Percentiles rank a stretch among this genome's conserved stretches.
These are phyloP conservation scores for Leptopilina myrica DNA, from an alignment of 2,888 invertebrate genomes.

Conservation along the genomic window DNA sequence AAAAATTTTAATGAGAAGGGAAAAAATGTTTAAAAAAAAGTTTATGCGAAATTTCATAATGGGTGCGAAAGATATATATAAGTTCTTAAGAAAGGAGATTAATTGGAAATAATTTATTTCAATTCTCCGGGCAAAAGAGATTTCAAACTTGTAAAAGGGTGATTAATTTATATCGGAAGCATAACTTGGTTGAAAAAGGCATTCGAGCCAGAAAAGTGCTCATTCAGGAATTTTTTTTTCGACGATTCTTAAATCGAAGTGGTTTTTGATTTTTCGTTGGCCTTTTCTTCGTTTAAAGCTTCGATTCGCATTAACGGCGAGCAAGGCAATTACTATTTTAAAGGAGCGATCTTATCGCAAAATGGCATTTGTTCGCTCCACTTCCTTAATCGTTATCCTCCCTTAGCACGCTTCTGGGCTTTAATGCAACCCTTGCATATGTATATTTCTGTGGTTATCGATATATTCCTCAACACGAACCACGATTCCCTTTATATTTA, in stretches of 20 bases:
- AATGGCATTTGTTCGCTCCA: slow-evolving; percentile 43
- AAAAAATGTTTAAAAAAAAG: too few species aligned
- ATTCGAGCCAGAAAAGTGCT: not conserved
- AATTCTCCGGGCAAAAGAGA: not conserved
- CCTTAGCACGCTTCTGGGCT: slow-evolving; percentile 35
- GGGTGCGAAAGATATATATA: not conserved
- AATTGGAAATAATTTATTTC: slow-evolving; percentile 11
- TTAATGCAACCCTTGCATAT: slow-evolving; percentile 32
- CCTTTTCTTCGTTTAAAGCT: slow-evolving; percentile 25
- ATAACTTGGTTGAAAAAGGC: slow-evolving; percentile 1
- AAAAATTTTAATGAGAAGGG: too few species aligned
- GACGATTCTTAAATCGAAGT: slow-evolving; percentile 5
- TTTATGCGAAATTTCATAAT: too few species aligned
- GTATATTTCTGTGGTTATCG: slow-evolving; percentile 37
- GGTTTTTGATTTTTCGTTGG: slow-evolving; percentile 24
- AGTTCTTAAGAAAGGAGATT: not conserved
- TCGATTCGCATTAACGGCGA: slow-evolving; percentile 37
- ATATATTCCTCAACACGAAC: slow-evolving; percentile 37
- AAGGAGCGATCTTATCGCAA: slow-evolving; percentile 41
- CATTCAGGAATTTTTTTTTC: slow-evolving; percentile 2
- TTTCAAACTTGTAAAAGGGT: not conserved
- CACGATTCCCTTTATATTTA: not conserved
- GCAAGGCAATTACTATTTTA: slow-evolving; percentile 30
- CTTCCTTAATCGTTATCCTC: slow-evolving; percentile 39
- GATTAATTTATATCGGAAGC: slow-evolving; percentile 3